Evolutionary conservation across 1,140 invertebrate species (phyloP).

Genomic region (Mactra quadrangularis): DNA sequence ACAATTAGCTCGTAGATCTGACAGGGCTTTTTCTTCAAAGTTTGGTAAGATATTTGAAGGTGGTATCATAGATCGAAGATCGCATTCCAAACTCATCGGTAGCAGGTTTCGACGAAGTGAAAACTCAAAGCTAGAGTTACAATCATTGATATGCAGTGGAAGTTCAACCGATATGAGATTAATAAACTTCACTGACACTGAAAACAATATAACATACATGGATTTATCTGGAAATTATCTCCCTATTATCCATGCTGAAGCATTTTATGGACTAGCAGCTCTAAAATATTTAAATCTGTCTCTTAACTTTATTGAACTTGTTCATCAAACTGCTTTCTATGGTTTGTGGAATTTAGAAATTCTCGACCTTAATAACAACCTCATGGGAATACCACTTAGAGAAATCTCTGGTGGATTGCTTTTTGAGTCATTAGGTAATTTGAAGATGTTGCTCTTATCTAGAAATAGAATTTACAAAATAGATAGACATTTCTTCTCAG

Average conservation of each 20-base stretch:
- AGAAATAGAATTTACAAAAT: slow-evolving; percentile 32
- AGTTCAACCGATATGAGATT: neutral
- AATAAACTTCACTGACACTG: slow-evolving; percentile 8
- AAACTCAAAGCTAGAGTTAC: neutral
- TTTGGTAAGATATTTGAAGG: neutral
- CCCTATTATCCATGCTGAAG: neutral
- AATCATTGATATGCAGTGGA: slow-evolving; percentile 24
- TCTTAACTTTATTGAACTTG: slow-evolving; percentile 33
- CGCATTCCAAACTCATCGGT: neutral
- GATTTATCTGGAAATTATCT: slow-evolving; percentile 48
- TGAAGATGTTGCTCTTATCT: slow-evolving; percentile 19
- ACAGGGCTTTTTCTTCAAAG: neutral
- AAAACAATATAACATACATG: slow-evolving; percentile 23
- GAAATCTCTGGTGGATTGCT: slow-evolving; percentile 3
- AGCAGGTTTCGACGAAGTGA: neutral
- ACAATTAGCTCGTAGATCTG: neutral
- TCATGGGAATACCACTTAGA: slow-evolving; percentile 15
- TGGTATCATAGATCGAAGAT: neutral
- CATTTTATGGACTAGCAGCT: neutral
- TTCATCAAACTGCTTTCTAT: slow-evolving; percentile 17
- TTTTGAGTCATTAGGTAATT: slow-evolving; percentile 6
- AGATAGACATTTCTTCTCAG: slow-evolving; percentile 33
- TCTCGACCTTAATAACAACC: slow-evolving; percentile 43
- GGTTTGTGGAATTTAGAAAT: slow-evolving; percentile 3
- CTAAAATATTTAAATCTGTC: slow-evolving; percentile 42